phyloP scores from a whole-genome alignment of 2,113 vertebrate genomes.

The Cebidichthys violaceus region DNA sequence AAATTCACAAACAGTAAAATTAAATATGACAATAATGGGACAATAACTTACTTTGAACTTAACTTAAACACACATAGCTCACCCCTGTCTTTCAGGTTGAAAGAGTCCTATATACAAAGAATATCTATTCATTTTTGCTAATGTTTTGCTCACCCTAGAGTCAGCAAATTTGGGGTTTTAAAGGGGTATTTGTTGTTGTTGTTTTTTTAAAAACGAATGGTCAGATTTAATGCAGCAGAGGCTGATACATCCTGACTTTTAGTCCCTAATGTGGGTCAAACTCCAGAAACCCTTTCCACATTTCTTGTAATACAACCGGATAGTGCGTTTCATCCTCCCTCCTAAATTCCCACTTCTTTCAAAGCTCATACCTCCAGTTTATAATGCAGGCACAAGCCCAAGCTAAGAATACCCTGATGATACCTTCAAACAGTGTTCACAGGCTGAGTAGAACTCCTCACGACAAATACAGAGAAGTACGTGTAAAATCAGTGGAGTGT shows the following conservation, averaged over 20 bases:
- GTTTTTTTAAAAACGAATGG: background rate
- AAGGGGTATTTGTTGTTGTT: too few species aligned
- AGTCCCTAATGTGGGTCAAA: background rate
- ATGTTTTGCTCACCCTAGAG: background rate
- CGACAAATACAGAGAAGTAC: background rate
- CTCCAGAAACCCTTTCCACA: background rate
- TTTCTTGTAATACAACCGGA: background rate
- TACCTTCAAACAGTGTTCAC: background rate
- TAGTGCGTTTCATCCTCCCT: background rate
- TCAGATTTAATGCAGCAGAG: background rate
- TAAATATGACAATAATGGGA: background rate
- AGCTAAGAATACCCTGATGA: background rate
- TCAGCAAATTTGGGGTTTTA: too few species aligned
- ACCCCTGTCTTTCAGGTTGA: background rate
- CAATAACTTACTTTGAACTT: background rate
- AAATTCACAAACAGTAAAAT: slow-evolving; percentile 2
- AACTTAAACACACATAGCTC: background rate
- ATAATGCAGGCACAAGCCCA: background rate
- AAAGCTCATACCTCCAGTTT: background rate
- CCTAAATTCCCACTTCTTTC: background rate
- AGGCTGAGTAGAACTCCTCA: background rate
- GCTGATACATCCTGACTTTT: background rate
- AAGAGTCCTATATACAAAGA: background rate
- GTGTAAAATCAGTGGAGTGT: background rate
- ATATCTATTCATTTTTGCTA: too few species aligned